Percentiles rank a stretch among this genome's conserved stretches.
phyloP scores from a whole-genome alignment of 2,888 invertebrate species.

The Neoscelio sp. region DNA sequence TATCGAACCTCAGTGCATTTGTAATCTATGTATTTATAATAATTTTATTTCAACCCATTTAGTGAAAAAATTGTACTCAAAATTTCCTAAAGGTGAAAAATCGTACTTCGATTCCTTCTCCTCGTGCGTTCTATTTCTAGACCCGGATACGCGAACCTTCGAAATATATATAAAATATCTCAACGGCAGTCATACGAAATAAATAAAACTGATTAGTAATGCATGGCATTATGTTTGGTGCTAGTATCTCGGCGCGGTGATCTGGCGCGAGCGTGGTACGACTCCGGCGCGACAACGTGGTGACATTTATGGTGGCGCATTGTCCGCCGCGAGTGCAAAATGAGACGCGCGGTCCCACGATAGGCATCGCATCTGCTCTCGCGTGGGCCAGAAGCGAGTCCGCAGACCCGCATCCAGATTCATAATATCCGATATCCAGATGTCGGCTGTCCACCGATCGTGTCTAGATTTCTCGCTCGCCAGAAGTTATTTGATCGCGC shows the following conservation, averaged over 20 bases:
- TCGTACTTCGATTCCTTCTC: too few relatives aligned
- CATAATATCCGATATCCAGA: conserved; percentile 47
- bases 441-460: conserved; percentile 59
- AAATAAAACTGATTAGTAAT: conserved; percentile 63
- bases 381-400: conserved; percentile 48
- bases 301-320: conserved; percentile 49
- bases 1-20: too few relatives aligned
- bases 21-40: too few relatives aligned
- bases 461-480: conserved; percentile 66
- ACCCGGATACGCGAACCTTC: conserved; percentile 55
- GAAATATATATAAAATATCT: conserved; percentile 58
- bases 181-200: conserved; percentile 44
- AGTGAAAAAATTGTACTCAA: too few relatives aligned
- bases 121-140: conserved; percentile 45
- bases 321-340: conserved; percentile 54
- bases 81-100: too few relatives aligned
- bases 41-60: too few relatives aligned
- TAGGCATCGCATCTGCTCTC: conserved; percentile 58
- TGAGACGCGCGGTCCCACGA: conserved; percentile 49
- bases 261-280: conserved; percentile 46
- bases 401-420: conserved; percentile 49
- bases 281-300: conserved; percentile 46
- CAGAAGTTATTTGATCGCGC: conserved; percentile 65
- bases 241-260: conserved; percentile 42
- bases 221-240: conserved; percentile 53